phyloP scores from a whole-genome alignment of 2,888 invertebrate genomes.

The Pyrrhopygopsis socrates region DNA sequence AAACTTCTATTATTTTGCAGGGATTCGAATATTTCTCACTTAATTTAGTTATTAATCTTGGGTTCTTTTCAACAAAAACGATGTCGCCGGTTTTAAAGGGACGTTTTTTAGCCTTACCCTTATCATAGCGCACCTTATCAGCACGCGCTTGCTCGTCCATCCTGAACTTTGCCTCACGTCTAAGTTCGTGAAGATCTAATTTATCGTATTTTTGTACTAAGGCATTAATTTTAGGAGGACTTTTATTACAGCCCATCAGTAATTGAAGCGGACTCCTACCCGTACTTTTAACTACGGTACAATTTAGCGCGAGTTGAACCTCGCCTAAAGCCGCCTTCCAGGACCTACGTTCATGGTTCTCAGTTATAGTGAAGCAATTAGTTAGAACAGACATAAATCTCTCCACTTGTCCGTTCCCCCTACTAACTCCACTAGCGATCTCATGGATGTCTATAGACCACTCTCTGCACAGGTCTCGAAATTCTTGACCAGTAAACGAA shows the following conservation, averaged over 20 bases:
- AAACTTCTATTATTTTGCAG: not conserved
- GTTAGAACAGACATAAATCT: slow-evolving; percentile 68
- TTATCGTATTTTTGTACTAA: not conserved
- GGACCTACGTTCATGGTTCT: slow-evolving; percentile 55
- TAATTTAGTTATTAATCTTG: not conserved
- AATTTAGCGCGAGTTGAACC: slow-evolving; percentile 74
- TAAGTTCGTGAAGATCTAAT: not conserved
- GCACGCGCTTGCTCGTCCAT: too few species aligned
- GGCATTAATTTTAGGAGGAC: not conserved
- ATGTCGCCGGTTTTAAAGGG: too few species aligned
- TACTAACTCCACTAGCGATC: slow-evolving; percentile 69
- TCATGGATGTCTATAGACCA: slow-evolving; percentile 58
- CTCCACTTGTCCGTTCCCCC: slow-evolving; percentile 80
- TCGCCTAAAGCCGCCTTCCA: slow-evolving; percentile 78
- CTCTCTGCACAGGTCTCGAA: slow-evolving; percentile 57
- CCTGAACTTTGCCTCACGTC: too few species aligned
- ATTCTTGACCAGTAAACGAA: slow-evolving; percentile 66
- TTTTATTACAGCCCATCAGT: slow-evolving; percentile 7
- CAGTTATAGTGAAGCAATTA: slow-evolving; percentile 70
- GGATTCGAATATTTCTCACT: not conserved
- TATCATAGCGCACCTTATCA: too few species aligned
- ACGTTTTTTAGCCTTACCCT: too few species aligned
- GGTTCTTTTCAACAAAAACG: not conserved
- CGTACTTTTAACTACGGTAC: slow-evolving; percentile 37
- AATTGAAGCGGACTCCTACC: slow-evolving; percentile 6